Conservation (phyloP, 2,888 invertebrate species). For the Tenthredo livida region DNA sequence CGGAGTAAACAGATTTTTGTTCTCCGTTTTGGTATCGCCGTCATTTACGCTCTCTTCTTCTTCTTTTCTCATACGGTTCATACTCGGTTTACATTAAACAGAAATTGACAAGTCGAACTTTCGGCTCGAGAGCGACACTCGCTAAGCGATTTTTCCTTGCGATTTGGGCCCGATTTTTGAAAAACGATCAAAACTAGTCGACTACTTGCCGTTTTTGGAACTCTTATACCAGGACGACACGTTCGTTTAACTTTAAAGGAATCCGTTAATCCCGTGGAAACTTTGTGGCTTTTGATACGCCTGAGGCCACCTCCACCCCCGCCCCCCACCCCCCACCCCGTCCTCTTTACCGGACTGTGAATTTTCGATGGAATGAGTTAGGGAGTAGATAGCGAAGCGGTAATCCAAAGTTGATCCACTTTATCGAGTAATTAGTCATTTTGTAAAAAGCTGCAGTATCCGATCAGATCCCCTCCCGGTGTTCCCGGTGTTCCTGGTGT, state of each 20-base stretch:
- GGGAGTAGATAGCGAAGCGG: conserved; percentile 5
- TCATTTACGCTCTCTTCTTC: not conserved
- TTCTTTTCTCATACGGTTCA: not conserved
- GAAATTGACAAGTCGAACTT: not conserved
- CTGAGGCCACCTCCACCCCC: not conserved
- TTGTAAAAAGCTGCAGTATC: conserved; percentile 28
- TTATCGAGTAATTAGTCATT: conserved; percentile 50
- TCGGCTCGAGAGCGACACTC: not conserved
- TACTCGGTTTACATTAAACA: not conserved
- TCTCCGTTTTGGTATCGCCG: not conserved
- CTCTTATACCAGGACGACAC: not conserved
- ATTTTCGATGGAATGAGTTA: not conserved
- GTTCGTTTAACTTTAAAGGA: not conserved
- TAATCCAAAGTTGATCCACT: conserved; percentile 34
- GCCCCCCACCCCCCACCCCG: not conserved
- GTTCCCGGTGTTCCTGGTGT: not conserved
- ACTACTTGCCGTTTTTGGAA: not conserved
- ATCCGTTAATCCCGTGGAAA: conserved; percentile 10
- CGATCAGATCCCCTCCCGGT: not conserved
- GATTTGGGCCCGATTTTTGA: not conserved
- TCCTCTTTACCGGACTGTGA: not conserved
- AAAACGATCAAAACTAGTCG: not conserved
- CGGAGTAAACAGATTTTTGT: conserved; percentile 25
- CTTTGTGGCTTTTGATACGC: conserved; percentile 9
- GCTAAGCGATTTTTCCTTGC: not conserved